Evolutionary conservation across 2,888 invertebrate species (phyloP), one percentile per base, ranked within the genome.

Genomic region (Mythimna impura): DNA sequence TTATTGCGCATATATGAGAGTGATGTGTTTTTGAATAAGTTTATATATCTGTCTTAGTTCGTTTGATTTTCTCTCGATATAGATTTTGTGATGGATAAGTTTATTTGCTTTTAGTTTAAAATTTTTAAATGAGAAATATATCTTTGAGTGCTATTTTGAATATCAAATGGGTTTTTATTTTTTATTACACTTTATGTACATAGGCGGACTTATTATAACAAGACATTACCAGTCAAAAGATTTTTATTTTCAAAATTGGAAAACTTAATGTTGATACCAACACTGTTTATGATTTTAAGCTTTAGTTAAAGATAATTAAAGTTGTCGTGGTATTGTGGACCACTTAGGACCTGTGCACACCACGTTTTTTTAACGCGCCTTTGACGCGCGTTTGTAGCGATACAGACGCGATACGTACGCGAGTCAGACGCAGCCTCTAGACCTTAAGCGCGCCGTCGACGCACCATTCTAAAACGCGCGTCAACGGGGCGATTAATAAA

Each of bases 11-110:
- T 71, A 54, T 71, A 8, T 17, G 34, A 60, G 40, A 67, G 30
- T 77, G 81, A 81, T 64, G 25, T 55, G 72, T 75, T 81, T 80
- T 78, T 78, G 65, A 72, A 72, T 82, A 72, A 78, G 43, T 69
- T 68, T 64, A 7, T n/a, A 54, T 30, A 54, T n/a, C 43, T 64
- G 20, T 60, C 54, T 72, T 12, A 9, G 17, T 40, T 64, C 55
- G 54, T 64, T 78, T 78, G 76, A 61, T 72, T 72, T 54, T 60
- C 60, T 78, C 34, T 55, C 8, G 50, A 63, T 43, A 22, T n/a
- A 47, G 8, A 78, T 78, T n/a, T 60, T 58, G 22, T 71, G 34
- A 71, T 64, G 36, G 78, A 71, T 78, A 60, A 60, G 36, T 78
- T 55, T 71, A 40, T 78, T 71, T 64, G 40, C 4, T 50, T 64